Percentiles rank a stretch among this genome's conserved stretches.
phyloP scores from a whole-genome alignment of 2,113 vertebrate genomes.

The Rhinoptilus africanus region DNA sequence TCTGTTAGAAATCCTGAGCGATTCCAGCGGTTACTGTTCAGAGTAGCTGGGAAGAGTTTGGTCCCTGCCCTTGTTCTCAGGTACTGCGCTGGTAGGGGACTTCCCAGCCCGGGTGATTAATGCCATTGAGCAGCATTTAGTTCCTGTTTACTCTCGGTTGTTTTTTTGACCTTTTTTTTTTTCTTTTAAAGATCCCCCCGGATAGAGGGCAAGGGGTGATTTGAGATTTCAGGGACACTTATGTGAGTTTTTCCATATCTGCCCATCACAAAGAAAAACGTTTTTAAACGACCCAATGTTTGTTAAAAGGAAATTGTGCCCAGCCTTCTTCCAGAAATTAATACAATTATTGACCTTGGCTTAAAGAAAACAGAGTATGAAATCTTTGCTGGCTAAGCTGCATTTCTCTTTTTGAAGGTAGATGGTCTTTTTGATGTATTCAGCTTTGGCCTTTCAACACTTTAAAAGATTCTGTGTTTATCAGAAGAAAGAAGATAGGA shows the following conservation, averaged over 20 bases:
- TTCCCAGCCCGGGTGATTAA: background rate
- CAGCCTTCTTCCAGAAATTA: background rate
- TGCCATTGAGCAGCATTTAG: background rate
- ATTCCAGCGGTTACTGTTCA: background rate
- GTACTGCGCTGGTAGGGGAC: background rate
- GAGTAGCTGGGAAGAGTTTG: background rate
- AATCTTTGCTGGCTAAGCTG: constrained; percentile 3
- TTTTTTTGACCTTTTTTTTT: background rate
- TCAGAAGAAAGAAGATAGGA: background rate
- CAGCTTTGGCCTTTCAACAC: background rate
- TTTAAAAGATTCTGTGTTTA: background rate
- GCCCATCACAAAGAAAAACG: background rate
- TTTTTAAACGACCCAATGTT: background rate
- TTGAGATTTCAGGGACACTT: background rate
- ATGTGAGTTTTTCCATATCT: background rate
- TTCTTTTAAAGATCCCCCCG: background rate
- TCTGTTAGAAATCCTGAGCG: background rate
- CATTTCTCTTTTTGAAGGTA: background rate
- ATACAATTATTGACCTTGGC: background rate
- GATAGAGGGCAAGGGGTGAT: background rate
- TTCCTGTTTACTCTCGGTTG: background rate
- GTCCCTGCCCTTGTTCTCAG: background rate
- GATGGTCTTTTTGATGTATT: background rate
- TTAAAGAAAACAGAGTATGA: background rate
- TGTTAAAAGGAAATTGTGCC: background rate